A percentile compares a stretch with the other conserved stretches of the same genome.
These are phyloP conservation scores for Oxystoma pomonae DNA, from an alignment of 2,888 invertebrate genomes.

Conservation along the genomic window DNA sequence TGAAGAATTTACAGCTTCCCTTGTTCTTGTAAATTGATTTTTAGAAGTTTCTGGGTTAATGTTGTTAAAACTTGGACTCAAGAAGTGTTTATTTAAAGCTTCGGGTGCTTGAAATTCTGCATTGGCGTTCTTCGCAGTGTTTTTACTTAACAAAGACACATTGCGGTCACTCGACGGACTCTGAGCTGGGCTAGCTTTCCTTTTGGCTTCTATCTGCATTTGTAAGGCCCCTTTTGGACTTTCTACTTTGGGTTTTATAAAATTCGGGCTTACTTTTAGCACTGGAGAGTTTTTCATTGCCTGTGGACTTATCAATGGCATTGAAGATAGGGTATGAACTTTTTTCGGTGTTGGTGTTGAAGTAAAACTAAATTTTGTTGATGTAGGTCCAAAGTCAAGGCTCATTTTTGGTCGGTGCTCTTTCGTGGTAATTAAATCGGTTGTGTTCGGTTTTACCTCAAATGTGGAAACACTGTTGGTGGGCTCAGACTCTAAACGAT, in stretches of 20 bases:
- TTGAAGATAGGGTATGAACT: slow-evolving; percentile 5
- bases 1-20: background rate
- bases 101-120: background rate
- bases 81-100: background rate
- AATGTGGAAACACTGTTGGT: background rate
- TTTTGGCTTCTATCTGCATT: slow-evolving; percentile 41
- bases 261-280: slow-evolving; percentile 57
- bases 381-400: background rate
- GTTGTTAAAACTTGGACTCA: background rate
- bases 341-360: background rate
- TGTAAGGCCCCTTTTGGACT: slow-evolving; percentile 44
- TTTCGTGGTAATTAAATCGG: background rate
- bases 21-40: background rate
- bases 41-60: background rate
- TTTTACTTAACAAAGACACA: background rate
- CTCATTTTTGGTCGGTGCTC: background rate
- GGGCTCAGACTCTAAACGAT: background rate
- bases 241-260: slow-evolving; percentile 46
- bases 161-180: background rate
- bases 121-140: background rate
- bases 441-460: background rate
- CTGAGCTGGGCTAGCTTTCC: slow-evolving; percentile 34
- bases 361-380: background rate
- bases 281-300: slow-evolving; percentile 44
- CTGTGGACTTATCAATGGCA: slow-evolving; percentile 26